Base-by-base conservation (phyloP, 2,797 vertebrate genomes). In the Hephaestus fuliginosus region DNA sequence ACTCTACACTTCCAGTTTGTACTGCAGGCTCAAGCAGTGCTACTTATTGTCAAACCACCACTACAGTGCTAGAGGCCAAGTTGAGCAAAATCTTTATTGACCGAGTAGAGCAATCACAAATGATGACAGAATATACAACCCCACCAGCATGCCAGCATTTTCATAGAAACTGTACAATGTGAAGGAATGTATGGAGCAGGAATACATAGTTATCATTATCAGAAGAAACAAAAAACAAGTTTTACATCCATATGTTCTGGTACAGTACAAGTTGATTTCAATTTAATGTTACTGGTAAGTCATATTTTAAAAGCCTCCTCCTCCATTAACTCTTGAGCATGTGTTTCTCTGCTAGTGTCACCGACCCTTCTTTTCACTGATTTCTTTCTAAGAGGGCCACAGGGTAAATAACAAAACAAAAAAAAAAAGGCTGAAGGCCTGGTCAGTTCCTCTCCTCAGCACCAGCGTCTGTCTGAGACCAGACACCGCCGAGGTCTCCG, bases 11-110 rank as follows among this genome's bases (percentile, higher is more conserved):
- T 51, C 20, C 20, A 51, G 49, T n/a, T n/a, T 11, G 22, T 46
- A 51, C 10, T 1, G 2, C 8, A n/a, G 48, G 20, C 10, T n/a
- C 18, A 44, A 56, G 28, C 20, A 52, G 46, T 3, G 1, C 18
- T 30, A 57, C 33, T 55, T 39, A 51, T 43, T n/a, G 48, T 36
- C 1, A 52, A 73, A 67, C 72, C 69, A 70, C 7, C 51, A 69
- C 7, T 48, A 69, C 52, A 18, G 41, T 9, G 10, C 75, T 62
- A 28, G 49, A 85, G 84, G 76, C 81, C 62, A 61, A 90, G 64
- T 91, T 93, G 80, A 92, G 86, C 90, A 93, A 94, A 93, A 91
- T 85, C 76, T 94, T 94, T 93, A 92, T 92, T 93, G 93, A 91
- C 84, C 15, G 70, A 92, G 86, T 87, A 92, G 85, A 94, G 90